Percentiles rank a stretch among this genome's conserved stretches.
Evolutionary conservation across 2,888 invertebrate genomes (phyloP).

Genomic region (Ormyrus pomaceus): DNA sequence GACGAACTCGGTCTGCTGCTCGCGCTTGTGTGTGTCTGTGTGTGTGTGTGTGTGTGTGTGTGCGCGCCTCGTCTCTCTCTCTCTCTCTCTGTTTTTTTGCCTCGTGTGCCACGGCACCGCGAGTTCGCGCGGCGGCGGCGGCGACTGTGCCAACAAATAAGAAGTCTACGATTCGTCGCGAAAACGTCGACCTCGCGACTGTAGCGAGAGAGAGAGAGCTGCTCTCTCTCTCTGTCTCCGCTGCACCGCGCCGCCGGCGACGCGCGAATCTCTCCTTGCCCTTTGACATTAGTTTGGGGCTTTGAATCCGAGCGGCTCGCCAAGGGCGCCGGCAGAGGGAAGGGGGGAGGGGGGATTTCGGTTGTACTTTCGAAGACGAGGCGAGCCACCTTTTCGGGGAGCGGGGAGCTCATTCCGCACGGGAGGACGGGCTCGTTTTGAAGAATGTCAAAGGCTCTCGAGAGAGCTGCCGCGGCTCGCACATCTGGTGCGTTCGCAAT

Average conservation of each 20-base stretch:
- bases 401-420: neutral
- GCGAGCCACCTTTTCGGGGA: too few species aligned
- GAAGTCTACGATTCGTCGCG: constrained; percentile 69
- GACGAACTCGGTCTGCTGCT: neutral
- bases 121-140: constrained; percentile 20
- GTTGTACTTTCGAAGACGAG: too few species aligned
- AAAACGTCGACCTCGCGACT: constrained; percentile 68
- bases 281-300: constrained; percentile 6
- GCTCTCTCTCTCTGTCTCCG: neutral
- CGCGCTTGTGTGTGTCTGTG: too few species aligned
- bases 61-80: neutral
- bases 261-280: neutral
- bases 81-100: neutral
- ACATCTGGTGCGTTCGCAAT: constrained; percentile 62
- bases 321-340: too few species aligned
- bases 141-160: constrained; percentile 67
- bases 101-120: constrained; percentile 18
- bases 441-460: too few species aligned
- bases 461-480: neutral
- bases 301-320: neutral
- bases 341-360: too few species aligned
- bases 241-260: neutral
- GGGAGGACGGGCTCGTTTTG: too few species aligned
- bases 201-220: constrained; percentile 35
- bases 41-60: neutral